Conservation (phyloP, 2,113 vertebrate species). For the Barnardius zonarius region DNA sequence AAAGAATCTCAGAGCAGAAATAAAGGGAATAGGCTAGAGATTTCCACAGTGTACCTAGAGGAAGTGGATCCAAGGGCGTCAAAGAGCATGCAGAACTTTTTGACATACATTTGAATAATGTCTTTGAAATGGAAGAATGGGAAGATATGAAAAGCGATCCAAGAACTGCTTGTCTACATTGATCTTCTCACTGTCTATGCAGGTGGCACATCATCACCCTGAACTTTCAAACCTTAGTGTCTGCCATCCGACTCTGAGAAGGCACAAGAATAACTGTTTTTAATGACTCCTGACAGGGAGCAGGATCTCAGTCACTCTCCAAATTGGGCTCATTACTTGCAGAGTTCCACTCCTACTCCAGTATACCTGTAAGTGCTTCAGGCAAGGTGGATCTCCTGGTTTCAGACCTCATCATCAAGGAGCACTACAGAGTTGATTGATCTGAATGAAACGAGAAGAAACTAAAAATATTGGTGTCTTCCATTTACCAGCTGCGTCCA, state of each 20-base stretch:
- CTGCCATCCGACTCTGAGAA: background rate
- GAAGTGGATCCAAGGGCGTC: background rate
- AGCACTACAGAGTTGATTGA: background rate
- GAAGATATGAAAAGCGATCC: background rate
- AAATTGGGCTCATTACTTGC: background rate
- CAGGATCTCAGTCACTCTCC: background rate
- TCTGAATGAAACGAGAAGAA: background rate
- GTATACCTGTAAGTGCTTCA: background rate
- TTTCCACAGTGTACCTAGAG: background rate
- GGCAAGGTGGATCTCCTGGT: background rate
- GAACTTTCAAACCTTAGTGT: background rate
- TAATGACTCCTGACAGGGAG: background rate
- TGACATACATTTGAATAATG: constrained; percentile 1
- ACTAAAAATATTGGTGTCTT: background rate
- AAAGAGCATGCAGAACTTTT: background rate
- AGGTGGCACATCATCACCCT: background rate
- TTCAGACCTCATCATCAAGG: background rate
- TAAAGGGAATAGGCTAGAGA: background rate
- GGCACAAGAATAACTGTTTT: background rate
- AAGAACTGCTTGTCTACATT: background rate
- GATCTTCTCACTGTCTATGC: background rate
- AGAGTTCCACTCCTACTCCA: background rate
- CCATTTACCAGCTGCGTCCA: background rate
- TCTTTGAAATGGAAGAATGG: background rate
- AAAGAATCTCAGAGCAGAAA: background rate